Evolutionary conservation across 2,888 invertebrate species (phyloP), one percentile per base, ranked within the genome.

Genomic region (Eutolmus rufibarbis): DNA sequence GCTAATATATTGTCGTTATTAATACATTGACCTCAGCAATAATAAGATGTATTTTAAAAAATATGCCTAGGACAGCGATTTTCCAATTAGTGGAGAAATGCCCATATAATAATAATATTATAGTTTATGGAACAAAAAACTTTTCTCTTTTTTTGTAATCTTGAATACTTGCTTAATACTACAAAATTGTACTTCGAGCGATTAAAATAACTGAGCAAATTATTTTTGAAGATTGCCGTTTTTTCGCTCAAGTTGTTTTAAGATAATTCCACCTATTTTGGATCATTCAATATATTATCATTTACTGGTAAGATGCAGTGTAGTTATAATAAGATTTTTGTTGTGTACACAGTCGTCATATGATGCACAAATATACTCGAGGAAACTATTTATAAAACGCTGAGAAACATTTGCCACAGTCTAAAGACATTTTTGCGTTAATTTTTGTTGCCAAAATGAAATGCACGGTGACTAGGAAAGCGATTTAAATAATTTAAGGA

Each of bases 371-470:
- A 77, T 81, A 81, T 7, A 23, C 28, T 14, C 14, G 19, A 43
- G 9, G 14, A 78, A 76, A 81, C 79, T 81, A 81, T 81, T 56
- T 78, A n/a, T 31, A 57, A 77, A 43, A 5, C 19, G 37, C 40
- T 43, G 56, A 51, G 28, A 51, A 81, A 81, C 31, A 46, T 81
- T 81, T 46, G 79, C 51, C 79, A 81, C 79, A 84, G 57, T 40
- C 9, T n/a, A 84, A 84, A 82, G 66, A 40, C 40, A 84, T 84
- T 37, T 4, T 40, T 84, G 23, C 66, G 66, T 84, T 66, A 19
- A 66, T 82, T 84, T 84, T 66, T 51, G 1, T 66, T 66, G 66
- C 31, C 31, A 81, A 81, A 56, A 46, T 40, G 9, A 81, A 51
- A 16, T 9, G 51, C 28, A 14, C 16, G 76, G 12, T 16, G 1